Conservation (phyloP, 2,888 invertebrate species). For the Agrilus mali region DNA sequence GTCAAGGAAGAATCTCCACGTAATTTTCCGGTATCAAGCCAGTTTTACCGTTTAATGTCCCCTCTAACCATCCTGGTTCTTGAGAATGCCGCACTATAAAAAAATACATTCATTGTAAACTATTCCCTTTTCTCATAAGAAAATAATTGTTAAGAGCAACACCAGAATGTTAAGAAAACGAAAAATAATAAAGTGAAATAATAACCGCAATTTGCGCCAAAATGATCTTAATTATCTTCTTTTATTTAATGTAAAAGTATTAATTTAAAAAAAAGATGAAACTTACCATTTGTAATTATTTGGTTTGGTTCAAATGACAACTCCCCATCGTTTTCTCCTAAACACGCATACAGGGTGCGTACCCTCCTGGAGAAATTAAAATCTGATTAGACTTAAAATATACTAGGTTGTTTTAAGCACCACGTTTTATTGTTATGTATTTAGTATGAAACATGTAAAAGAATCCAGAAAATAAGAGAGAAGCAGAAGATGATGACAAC, state of each 20-base stretch:
- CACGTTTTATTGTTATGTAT: too few species aligned
- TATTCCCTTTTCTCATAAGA: too few species aligned
- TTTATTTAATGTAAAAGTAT: conserved; percentile 1
- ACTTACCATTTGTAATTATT: conserved; percentile 88
- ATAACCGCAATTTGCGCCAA: too few species aligned
- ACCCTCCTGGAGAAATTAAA: conserved; percentile 52
- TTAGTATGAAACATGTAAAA: too few species aligned
- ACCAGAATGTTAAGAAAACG: too few species aligned
- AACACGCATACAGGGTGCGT: conserved; percentile 88
- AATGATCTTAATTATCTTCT: neutral
- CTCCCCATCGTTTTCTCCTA: conserved; percentile 94
- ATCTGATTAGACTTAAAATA: neutral
- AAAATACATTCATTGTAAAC: conserved; percentile 3
- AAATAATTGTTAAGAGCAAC: neutral
- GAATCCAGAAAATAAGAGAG: too few species aligned
- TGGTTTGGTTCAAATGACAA: conserved; percentile 97
- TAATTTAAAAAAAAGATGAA: conserved; percentile 3
- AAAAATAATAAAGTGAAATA: neutral
- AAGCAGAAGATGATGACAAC: too few species aligned
- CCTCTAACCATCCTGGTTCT: conserved; percentile 97
- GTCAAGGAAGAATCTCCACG: conserved; percentile 73
- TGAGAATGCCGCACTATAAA: conserved; percentile 71
- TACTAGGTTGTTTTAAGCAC: too few species aligned
- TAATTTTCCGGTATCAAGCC: conserved; percentile 95
- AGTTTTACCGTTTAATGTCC: conserved; percentile 79